phyloP scores from a whole-genome alignment of 2,113 vertebrate species.

The Arenaria interpres region DNA sequence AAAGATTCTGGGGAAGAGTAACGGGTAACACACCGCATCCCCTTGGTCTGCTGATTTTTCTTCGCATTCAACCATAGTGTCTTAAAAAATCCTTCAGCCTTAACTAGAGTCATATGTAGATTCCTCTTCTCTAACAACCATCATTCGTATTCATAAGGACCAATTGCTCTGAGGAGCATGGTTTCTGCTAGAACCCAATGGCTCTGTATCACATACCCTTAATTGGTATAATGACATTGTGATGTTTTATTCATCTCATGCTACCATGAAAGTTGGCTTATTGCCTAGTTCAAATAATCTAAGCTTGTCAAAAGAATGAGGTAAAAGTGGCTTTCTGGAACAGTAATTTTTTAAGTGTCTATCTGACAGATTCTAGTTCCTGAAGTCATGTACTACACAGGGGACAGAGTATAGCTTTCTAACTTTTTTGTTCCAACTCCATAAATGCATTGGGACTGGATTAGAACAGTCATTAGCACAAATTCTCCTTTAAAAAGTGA shows the following conservation, averaged over 20 bases:
- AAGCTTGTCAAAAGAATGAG: constrained; percentile 16
- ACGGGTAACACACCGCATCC: not conserved
- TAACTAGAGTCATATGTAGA: not conserved
- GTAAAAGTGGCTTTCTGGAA: constrained; percentile 8
- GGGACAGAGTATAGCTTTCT: not conserved
- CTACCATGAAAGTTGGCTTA: not conserved
- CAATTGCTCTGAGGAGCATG: not conserved
- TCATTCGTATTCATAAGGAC: not conserved
- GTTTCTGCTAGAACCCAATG: not conserved
- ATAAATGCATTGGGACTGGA: not conserved
- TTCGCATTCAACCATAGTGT: not conserved
- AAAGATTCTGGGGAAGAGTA: not conserved
- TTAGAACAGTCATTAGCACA: not conserved
- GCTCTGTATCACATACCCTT: not conserved
- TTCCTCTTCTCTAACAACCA: not conserved
- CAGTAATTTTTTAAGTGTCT: constrained; percentile 17
- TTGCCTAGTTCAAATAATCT: constrained; percentile 19
- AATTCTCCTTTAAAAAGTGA: not conserved
- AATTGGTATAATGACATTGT: not conserved
- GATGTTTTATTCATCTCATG: not conserved
- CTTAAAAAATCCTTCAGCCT: not conserved
- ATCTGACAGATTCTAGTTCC: not conserved
- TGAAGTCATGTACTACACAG: not conserved
- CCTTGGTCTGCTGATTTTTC: not conserved
- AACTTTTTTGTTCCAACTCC: not conserved